phyloP scores from a whole-genome alignment of 1,140 invertebrate species.

The Drosophila ercepeae region DNA sequence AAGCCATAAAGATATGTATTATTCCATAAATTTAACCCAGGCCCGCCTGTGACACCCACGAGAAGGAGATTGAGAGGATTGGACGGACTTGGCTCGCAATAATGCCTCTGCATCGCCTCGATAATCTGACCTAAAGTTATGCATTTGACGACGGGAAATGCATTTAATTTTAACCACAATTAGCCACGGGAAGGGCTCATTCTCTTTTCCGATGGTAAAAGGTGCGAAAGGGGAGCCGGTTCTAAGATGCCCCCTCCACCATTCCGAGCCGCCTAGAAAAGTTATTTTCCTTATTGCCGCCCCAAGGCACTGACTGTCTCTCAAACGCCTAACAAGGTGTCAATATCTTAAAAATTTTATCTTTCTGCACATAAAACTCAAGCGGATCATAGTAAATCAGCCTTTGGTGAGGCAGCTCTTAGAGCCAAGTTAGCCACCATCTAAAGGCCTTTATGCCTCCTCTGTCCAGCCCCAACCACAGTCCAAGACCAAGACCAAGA shows the following conservation, averaged over 20 bases:
- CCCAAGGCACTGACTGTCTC: conserved; percentile 30
- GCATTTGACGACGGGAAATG: conserved; percentile 61
- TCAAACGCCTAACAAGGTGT: conserved; percentile 82
- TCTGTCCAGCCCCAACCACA: conserved; percentile 5
- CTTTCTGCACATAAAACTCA: conserved; percentile 82
- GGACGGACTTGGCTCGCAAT: conserved; percentile 21
- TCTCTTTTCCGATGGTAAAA: background rate
- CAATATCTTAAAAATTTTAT: conserved; percentile 83
- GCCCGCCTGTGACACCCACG: conserved; percentile 68
- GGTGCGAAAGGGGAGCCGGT: conserved; percentile 27
- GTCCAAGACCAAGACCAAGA: background rate
- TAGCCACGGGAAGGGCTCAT: conserved; percentile 65
- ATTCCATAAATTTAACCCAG: conserved; percentile 74
- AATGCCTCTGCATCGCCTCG: conserved; percentile 28
- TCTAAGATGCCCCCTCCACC: background rate
- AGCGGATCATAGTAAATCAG: conserved; percentile 82
- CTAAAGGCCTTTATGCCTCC: conserved; percentile 37
- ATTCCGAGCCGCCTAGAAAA: conserved; percentile 4
- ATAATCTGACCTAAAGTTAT: conserved; percentile 59
- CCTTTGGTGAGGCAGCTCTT: conserved; percentile 70
- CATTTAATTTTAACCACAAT: conserved; percentile 78
- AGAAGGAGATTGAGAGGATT: conserved; percentile 12
- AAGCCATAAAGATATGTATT: conserved; percentile 83
- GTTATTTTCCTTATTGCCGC: conserved; percentile 42
- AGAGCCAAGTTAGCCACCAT: conserved; percentile 45